These are phyloP conservation scores for Lepus townsendii DNA, from an alignment of 2,797 vertebrate species.

Conservation along the genomic window DNA sequence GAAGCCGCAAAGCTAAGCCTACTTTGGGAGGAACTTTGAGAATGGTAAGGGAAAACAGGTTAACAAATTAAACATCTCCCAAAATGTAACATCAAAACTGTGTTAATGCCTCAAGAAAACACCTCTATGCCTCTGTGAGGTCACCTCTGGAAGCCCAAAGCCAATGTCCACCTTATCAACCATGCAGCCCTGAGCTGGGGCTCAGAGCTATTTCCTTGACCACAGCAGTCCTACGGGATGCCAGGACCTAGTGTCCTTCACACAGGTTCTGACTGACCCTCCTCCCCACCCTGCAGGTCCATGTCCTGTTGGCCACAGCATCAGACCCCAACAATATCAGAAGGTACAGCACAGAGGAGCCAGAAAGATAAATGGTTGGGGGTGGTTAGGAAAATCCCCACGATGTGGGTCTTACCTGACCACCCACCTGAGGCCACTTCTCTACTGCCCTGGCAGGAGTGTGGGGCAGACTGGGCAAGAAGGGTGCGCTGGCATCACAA, in stretches of 20 bases:
- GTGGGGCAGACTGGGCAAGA: not conserved
- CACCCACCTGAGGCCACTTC: not conserved
- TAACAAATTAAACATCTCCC: not conserved
- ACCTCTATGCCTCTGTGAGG: not conserved
- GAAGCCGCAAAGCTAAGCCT: not conserved
- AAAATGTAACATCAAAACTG: not conserved
- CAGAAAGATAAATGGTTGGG: no score
- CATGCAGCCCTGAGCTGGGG: fast-evolving
- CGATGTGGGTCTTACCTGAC: not conserved
- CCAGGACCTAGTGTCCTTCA: not conserved
- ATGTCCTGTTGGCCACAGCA: not conserved
- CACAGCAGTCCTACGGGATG: not conserved
- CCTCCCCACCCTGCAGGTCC: not conserved
- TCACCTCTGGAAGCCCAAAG: not conserved
- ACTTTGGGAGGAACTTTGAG: not conserved
- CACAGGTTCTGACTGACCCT: not conserved
- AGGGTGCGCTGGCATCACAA: not conserved
- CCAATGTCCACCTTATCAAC: not conserved
- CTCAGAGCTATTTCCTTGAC: not conserved
- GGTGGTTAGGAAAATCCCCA: not conserved
- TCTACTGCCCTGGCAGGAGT: not conserved
- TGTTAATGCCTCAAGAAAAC: not conserved
- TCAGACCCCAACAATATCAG: not conserved
- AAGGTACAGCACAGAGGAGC: not conserved
- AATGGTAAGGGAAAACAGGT: not conserved